Percentiles rank a stretch among this genome's conserved stretches.
Evolutionary conservation across 2,113 vertebrate species (phyloP).

Genomic region (Anas platyrhynchos): DNA sequence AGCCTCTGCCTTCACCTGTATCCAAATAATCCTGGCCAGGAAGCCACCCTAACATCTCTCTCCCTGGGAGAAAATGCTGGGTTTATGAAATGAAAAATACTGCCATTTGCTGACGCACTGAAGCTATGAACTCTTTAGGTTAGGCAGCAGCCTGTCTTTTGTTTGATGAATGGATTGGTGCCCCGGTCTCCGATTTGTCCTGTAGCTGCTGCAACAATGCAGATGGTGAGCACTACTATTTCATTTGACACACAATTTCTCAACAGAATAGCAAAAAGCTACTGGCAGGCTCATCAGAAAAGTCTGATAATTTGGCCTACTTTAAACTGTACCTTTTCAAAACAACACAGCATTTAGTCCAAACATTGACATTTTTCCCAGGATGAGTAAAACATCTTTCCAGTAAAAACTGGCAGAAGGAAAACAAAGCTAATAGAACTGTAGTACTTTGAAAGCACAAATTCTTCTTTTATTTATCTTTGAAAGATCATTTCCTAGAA

Average conservation of each 20-base stretch:
- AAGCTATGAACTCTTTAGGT: background rate
- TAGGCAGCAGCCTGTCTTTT: background rate
- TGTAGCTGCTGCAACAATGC: background rate
- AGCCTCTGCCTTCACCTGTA: background rate
- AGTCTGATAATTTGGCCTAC: slow-evolving; percentile 50
- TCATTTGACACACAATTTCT: background rate
- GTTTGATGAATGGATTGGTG: background rate
- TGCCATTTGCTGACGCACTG: background rate
- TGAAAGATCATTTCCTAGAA: background rate
- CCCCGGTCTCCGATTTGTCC: background rate
- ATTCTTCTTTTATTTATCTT: slow-evolving; percentile 16
- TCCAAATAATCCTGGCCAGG: background rate
- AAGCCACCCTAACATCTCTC: background rate
- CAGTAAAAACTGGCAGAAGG: slow-evolving; percentile 52
- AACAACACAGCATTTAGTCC: slow-evolving; percentile 1
- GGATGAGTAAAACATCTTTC: slow-evolving; percentile 64
- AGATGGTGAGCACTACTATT: background rate
- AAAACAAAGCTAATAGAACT: slow-evolving; percentile 48
- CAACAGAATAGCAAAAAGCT: slow-evolving; percentile 1
- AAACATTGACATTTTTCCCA: slow-evolving; percentile 60
- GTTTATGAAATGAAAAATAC: background rate
- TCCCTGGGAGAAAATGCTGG: background rate
- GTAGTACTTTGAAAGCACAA: slow-evolving; percentile 45
- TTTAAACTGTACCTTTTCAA: slow-evolving; percentile 28
- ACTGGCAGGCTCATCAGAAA: slow-evolving; percentile 47